These are phyloP conservation scores for Entomyzon cyanotis DNA, from an alignment of 2,113 vertebrate species.

Conservation along the genomic window DNA sequence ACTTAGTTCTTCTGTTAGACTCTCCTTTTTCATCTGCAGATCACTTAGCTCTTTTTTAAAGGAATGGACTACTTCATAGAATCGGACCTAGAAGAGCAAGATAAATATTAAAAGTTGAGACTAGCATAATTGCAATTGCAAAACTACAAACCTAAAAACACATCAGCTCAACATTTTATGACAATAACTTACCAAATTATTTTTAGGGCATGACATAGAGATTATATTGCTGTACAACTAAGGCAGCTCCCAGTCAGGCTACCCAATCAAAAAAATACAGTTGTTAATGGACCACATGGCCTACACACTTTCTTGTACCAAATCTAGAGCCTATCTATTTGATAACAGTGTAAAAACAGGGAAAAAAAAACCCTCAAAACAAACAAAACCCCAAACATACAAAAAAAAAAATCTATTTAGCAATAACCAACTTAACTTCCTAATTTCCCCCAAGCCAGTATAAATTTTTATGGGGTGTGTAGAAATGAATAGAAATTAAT, in stretches of 20 bases:
- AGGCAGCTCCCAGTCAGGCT: not conserved
- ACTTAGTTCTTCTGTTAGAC: constrained; percentile 81
- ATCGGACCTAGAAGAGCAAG: constrained; percentile 77
- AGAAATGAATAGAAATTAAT: not conserved
- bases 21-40: constrained; percentile 78
- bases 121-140: not conserved
- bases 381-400: not conserved
- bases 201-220: not conserved
- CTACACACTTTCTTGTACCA: not conserved
- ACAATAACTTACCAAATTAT: not conserved
- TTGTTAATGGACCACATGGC: not conserved
- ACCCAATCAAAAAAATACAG: not conserved
- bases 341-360: not conserved
- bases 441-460: not conserved
- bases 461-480: not conserved
- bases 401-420: not conserved
- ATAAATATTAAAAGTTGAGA: not conserved
- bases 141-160: not conserved
- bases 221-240: not conserved
- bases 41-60: constrained; percentile 81
- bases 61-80: constrained; percentile 87
- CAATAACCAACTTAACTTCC: not conserved
- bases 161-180: not conserved
- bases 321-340: not conserved
- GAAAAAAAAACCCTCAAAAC: not conserved